Evolutionary conservation across 1,140 invertebrate species (phyloP), one percentile per base, ranked within the genome.

Genomic region (Ctenoplectra terminalis): DNA sequence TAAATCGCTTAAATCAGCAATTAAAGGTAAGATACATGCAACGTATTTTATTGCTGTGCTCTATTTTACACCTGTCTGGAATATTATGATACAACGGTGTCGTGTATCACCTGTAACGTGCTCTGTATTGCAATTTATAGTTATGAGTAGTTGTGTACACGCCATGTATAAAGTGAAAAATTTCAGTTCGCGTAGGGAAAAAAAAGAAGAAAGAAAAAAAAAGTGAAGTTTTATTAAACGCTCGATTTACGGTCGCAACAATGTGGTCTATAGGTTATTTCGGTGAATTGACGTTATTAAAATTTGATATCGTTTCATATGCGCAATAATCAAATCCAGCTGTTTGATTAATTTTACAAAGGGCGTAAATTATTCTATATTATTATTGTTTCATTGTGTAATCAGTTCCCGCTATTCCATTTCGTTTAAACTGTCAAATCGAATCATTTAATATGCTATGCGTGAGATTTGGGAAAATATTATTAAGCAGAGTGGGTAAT

Each of bases 1-100:
- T 66, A 76, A 66, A 46, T 76, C 48, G 34, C 5, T 54, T 1
- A 13, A 66, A 76, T 76, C 50, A 76, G 60, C 74, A 66, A 76
- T 76, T 76, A 76, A 8, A 76, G 66, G n/a, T 76, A 29, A 54
- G 48, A 31, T 17, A n/a, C 26, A 54, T 17, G 2, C 5, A 2
- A 50, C 11, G 26, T 61, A 66, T 76, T 66, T 66, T 43, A 37
- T 76, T n/a, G 4, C 37, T 40, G 2, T 40, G 48, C 37, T 31
- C 37, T 37, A 54, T 34, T 66, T 66, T 40, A 17, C 74, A 76
- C 48, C 48, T 75, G 72, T 34, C 46, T n/a, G 9, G 43, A 29
- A 52, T 50, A 63, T 74, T 50, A 6, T 20, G 56, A 37, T 63
- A 11, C 23, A 58, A 26, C 7, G 50, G 23, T 52, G 8, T 61